Evolutionary conservation across 2,888 invertebrate species (phyloP).

Genomic region (Ceratothoa steindachneri): DNA sequence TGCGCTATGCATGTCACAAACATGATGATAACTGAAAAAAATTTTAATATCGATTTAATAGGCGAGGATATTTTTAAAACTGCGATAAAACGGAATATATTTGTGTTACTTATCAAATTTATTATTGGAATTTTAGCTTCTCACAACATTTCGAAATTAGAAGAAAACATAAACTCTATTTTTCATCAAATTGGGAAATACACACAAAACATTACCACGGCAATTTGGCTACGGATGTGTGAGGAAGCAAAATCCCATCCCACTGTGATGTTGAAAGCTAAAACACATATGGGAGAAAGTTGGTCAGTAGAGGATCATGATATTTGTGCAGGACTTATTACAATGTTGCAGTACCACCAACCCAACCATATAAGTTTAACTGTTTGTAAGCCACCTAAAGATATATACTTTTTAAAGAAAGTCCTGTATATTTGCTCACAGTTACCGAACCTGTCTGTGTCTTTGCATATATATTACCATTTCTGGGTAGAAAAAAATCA

Average conservation of each 20-base stretch:
- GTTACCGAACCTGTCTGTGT: not conserved
- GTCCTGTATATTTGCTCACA: not conserved
- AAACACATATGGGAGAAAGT: not conserved
- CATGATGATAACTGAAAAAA: not conserved
- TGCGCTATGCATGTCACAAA: not conserved
- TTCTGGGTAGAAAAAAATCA: not conserved
- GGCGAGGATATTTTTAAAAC: not conserved
- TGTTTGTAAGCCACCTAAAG: not conserved
- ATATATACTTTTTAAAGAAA: not conserved
- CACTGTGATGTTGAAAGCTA: not conserved
- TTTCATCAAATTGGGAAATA: not conserved
- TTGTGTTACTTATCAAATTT: not conserved
- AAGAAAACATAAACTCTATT: not conserved
- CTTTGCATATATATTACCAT: not conserved
- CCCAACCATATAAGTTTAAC: constrained; percentile 1
- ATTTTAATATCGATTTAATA: not conserved
- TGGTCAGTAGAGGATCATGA: not conserved
- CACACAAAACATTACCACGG: not conserved
- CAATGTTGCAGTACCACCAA: not conserved
- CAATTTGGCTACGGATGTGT: not conserved
- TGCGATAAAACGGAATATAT: not conserved
- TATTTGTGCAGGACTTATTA: not conserved
- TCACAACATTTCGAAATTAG: not conserved
- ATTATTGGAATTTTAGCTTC: not conserved
- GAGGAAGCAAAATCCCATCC: not conserved